Evolutionary conservation across 2,888 invertebrate species (phyloP).

Genomic region (Andricus curvator): DNA sequence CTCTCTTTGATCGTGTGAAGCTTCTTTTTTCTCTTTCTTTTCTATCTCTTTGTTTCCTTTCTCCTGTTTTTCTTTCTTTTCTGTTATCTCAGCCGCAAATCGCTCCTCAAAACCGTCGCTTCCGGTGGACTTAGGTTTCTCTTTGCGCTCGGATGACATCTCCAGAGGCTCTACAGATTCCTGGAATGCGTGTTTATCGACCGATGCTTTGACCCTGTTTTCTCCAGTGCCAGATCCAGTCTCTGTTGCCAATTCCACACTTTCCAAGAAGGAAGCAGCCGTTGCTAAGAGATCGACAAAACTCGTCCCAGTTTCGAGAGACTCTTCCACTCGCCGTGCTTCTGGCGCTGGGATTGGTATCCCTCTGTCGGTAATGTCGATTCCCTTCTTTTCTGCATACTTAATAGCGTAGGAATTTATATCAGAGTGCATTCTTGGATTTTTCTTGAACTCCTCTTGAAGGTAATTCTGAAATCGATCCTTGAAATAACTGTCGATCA

Average conservation of each 20-base stretch:
- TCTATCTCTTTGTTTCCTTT: background rate
- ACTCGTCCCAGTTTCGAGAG: constrained; percentile 21
- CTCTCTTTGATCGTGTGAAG: constrained; percentile 13
- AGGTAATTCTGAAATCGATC: constrained; percentile 84
- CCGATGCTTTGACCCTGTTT: constrained; percentile 41
- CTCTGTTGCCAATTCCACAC: constrained; percentile 33
- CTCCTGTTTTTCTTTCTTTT: constrained; percentile 42
- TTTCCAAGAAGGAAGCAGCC: constrained; percentile 37
- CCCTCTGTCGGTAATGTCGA: constrained; percentile 43
- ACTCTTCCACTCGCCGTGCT: constrained; percentile 26
- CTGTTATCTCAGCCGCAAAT: background rate
- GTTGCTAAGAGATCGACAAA: constrained; percentile 48
- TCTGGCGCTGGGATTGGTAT: constrained; percentile 29
- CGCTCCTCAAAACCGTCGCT: constrained; percentile 5
- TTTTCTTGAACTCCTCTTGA: constrained; percentile 77
- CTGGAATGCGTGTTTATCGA: constrained; percentile 59
- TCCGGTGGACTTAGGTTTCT: constrained; percentile 5
- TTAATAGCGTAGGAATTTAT: constrained; percentile 49
- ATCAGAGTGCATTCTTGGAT: constrained; percentile 71
- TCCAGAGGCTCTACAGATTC: constrained; percentile 28
- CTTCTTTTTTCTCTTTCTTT: constrained; percentile 45
- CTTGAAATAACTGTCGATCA: constrained; percentile 88
- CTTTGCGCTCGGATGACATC: constrained; percentile 14
- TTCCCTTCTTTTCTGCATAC: constrained; percentile 50
- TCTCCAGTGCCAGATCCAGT: constrained; percentile 44